Percentiles rank a stretch among this genome's conserved stretches.
phyloP scores from a whole-genome alignment of 2,113 vertebrate species.

The Typhlomys cinereus region DNA sequence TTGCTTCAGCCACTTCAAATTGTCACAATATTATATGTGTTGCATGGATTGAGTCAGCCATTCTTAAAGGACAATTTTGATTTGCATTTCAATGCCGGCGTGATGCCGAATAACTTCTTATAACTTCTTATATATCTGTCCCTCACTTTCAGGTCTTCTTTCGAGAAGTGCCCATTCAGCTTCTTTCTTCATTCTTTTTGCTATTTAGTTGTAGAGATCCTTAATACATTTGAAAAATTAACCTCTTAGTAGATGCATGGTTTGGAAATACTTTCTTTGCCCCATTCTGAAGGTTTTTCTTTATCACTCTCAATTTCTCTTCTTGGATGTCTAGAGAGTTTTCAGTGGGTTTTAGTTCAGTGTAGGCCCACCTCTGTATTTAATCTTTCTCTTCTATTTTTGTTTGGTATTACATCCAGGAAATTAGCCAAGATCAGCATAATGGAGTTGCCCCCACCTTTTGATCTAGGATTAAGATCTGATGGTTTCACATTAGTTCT shows the following conservation, averaged over 20 bases:
- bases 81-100: neutral
- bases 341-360: neutral
- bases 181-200: neutral
- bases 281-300: neutral
- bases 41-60: neutral
- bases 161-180: neutral
- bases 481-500: neutral
- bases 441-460: neutral
- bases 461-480: neutral
- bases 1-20: neutral
- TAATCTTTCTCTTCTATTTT: neutral
- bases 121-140: too few relatives aligned
- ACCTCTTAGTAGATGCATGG: neutral
- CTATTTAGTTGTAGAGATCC: neutral
- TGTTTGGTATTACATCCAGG: neutral
- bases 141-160: neutral
- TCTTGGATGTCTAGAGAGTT: neutral
- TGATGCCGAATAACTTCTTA: neutral
- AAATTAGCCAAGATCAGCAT: neutral
- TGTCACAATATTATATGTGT: neutral
- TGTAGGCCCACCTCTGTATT: too few relatives aligned
- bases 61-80: neutral
- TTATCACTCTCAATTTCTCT: neutral
- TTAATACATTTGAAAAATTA: neutral
- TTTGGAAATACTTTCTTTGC: neutral